Base-by-base conservation (phyloP, 1,140 invertebrate species). In the Heterodera carotae region DNA sequence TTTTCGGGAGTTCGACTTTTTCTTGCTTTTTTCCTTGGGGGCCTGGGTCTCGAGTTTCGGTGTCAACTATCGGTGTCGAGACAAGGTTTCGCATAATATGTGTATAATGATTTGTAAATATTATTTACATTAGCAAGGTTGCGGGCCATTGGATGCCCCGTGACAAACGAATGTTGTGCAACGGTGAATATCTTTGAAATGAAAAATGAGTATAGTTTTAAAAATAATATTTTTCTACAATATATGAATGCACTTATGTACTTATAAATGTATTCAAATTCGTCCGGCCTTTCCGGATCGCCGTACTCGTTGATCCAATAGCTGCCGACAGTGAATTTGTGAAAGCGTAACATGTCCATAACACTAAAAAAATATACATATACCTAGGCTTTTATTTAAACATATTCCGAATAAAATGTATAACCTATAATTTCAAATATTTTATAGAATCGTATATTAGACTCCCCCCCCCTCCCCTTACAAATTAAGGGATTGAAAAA, bases 221-320 rank as follows among this genome's bases (percentile, higher is more conserved):
- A 4, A 15, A 69, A 36, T 53, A 43, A 1, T 60, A 18, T 27
- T 43, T 25, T 34, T n/a, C 48, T 18, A 22, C 3, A 36, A 60
- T 18, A 25, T 15, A 56, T 69, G 1, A 73, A 86, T 85, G n/a
- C n/a, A n/a, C n/a, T n/a, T n/a, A n/a, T n/a, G n/a, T 86, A 96
- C 89, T 94, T 95, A 33, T 92, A 90, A 18, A 98, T 88, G 89
- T 93, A 93, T 31, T 94, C 90, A 87, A 98, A 98, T 80, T 97
- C 92, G 60, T 94, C 92, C 80, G 92, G 90, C 77, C 95, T 92
- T 80, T 96, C 94, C 3, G 95, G 92, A 89, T 92, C 93, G 22
- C 97, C 97, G 90, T 93, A 99, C 89, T 99, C 97, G 0, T 94
- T 94, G 48, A 92, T 92, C 97, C 97, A 99, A 48, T 94, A 93